phyloP scores from a whole-genome alignment of 1,140 invertebrate genomes.

The Adelges cooleyi region DNA sequence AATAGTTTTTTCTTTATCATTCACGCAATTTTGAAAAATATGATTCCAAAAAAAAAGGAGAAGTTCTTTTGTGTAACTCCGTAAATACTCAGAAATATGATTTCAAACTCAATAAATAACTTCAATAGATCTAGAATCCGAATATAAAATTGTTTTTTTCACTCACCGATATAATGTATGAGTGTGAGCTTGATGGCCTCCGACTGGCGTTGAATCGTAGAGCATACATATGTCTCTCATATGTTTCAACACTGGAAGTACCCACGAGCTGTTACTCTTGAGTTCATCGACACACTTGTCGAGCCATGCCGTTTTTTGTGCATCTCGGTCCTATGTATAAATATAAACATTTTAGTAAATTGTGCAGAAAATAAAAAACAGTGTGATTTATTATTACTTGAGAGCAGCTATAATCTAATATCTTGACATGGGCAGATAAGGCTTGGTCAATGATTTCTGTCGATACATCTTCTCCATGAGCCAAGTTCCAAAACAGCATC shows the following conservation, averaged over 20 bases:
- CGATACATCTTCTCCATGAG: slow-evolving; percentile 89
- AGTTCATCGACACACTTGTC: slow-evolving; percentile 92
- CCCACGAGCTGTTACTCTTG: slow-evolving; percentile 79
- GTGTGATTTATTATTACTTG: slow-evolving; percentile 40
- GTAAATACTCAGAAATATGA: too few species aligned
- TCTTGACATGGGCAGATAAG: slow-evolving; percentile 88
- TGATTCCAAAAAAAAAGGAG: too few species aligned
- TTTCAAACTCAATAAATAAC: too few species aligned
- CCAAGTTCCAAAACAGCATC: slow-evolving; percentile 92
- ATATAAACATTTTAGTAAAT: slow-evolving; percentile 87
- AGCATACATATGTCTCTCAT: slow-evolving; percentile 91
- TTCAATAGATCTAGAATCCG: too few species aligned
- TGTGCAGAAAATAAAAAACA: slow-evolving; percentile 20
- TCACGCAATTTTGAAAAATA: too few species aligned
- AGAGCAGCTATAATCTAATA: slow-evolving; percentile 94
- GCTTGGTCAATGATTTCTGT: slow-evolving; percentile 98
- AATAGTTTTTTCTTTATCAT: too few species aligned
- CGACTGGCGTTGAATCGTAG: slow-evolving; percentile 66
- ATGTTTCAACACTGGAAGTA: slow-evolving; percentile 85
- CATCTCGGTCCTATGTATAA: slow-evolving; percentile 69
- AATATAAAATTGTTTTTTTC: too few species aligned
- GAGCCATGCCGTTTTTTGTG: slow-evolving; percentile 90
- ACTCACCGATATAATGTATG: slow-evolving; percentile 16
- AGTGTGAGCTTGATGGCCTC: not conserved
- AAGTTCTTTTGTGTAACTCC: too few species aligned